Conservation (phyloP, 2,797 vertebrate species). For the Neoniphon sammara region DNA sequence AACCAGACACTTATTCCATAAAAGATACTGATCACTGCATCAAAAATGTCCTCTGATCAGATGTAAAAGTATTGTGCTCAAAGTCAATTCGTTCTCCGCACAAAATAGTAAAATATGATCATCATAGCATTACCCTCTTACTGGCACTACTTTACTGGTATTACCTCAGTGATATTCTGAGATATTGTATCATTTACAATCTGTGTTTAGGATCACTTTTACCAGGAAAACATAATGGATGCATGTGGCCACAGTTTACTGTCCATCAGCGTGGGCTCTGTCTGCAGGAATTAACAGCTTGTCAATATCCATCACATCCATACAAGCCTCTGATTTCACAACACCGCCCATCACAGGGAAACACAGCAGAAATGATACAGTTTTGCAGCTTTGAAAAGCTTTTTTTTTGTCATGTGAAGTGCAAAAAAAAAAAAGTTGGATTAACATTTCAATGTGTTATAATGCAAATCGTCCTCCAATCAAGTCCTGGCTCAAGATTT, state of each 20-base stretch:
- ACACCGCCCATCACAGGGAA: background rate
- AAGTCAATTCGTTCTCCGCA: too few species aligned
- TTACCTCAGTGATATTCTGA: background rate
- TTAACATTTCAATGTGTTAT: background rate
- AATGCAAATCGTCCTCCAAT: conserved; percentile 22
- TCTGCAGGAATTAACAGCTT: conserved; percentile 31
- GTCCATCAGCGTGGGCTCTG: conserved; percentile 24
- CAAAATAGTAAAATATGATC: too few species aligned
- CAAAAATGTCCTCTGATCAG: background rate
- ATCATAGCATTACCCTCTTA: too few species aligned
- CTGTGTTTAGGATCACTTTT: background rate
- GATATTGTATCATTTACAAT: background rate
- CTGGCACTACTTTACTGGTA: background rate
- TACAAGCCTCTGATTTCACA: background rate
- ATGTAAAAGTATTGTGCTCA: too few species aligned
- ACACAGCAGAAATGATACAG: background rate
- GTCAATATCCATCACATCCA: conserved; percentile 30
- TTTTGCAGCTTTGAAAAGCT: too few species aligned
- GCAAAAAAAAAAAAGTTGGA: background rate
- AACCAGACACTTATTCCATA: background rate
- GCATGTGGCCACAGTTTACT: conserved; percentile 6
- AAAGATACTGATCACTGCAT: background rate
- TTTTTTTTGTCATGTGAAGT: background rate
- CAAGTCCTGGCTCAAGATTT: background rate
- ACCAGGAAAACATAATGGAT: too few species aligned